phyloP scores from a whole-genome alignment of 2,113 vertebrate species.

The Sinocyclocheilus rhinocerous region DNA sequence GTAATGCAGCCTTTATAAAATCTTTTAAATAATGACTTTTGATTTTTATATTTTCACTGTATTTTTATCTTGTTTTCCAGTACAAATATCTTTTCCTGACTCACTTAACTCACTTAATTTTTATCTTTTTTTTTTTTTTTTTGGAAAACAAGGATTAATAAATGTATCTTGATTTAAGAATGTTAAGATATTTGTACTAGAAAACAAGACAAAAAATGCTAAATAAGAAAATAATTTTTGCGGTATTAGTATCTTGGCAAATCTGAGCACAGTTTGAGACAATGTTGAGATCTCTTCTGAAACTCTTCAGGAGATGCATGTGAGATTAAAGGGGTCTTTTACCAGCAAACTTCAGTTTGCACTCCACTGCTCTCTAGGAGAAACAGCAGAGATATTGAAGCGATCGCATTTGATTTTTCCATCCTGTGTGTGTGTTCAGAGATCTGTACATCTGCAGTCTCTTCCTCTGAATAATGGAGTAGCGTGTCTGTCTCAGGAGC shows the following conservation, averaged over 20 bases:
- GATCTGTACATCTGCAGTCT: not conserved
- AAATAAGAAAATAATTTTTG: not conserved
- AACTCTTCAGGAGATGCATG: not conserved
- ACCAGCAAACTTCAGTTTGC: not conserved
- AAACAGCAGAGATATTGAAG: not conserved
- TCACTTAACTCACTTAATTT: too few relatives aligned
- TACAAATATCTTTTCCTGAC: not conserved
- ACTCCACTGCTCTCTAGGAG: not conserved
- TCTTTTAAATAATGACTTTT: not conserved
- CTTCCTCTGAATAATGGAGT: conserved; percentile 53
- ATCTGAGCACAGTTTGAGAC: not conserved
- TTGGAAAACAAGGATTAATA: too few relatives aligned
- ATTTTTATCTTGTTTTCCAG: not conserved
- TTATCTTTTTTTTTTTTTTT: too few relatives aligned
- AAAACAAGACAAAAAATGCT: too few relatives aligned
- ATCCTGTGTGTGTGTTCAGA: not conserved
- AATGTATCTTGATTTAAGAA: too few relatives aligned
- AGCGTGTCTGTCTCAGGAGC: conserved; percentile 41
- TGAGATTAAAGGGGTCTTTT: not conserved
- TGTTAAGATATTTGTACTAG: too few relatives aligned
- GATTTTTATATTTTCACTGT: not conserved
- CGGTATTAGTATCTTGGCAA: not conserved
- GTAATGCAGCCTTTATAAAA: not conserved
- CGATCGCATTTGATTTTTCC: not conserved
- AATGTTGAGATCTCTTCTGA: not conserved